Evolutionary conservation across 2,888 invertebrate species (phyloP).

Genomic region (Willowsia nigromaculata): DNA sequence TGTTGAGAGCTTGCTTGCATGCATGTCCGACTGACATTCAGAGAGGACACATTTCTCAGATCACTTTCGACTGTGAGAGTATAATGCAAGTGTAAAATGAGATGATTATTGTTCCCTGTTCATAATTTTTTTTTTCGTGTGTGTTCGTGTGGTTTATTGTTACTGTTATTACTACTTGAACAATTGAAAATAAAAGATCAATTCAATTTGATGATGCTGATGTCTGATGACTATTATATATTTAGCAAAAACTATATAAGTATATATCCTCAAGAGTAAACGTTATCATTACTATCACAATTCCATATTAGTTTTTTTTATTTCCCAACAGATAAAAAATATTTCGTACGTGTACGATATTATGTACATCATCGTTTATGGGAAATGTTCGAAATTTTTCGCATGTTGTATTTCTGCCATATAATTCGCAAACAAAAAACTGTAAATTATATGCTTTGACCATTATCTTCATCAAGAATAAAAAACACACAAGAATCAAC

Average conservation of each 20-base stretch:
- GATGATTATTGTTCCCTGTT: background rate
- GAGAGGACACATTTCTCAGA: background rate
- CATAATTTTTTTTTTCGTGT: background rate
- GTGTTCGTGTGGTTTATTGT: too few species aligned
- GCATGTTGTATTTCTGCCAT: background rate
- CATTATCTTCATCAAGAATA: conserved; percentile 3
- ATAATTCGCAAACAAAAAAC: background rate
- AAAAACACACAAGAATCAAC: background rate
- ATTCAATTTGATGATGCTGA: background rate
- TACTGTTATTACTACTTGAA: background rate
- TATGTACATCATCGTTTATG: background rate
- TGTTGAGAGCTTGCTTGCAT: background rate
- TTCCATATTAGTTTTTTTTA: background rate
- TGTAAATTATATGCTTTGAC: background rate
- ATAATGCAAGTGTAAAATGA: background rate
- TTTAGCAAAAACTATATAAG: background rate
- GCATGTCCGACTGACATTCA: background rate
- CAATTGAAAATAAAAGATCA: background rate
- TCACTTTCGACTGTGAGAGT: background rate
- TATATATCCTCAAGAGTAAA: too few species aligned
- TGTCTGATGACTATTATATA: background rate
- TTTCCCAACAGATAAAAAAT: background rate
- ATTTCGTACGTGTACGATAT: background rate
- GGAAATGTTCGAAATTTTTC: background rate
- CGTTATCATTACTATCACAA: background rate